These are phyloP conservation scores for Theristicus caerulescens DNA, from an alignment of 2,113 vertebrate genomes.

Conservation along the genomic window DNA sequence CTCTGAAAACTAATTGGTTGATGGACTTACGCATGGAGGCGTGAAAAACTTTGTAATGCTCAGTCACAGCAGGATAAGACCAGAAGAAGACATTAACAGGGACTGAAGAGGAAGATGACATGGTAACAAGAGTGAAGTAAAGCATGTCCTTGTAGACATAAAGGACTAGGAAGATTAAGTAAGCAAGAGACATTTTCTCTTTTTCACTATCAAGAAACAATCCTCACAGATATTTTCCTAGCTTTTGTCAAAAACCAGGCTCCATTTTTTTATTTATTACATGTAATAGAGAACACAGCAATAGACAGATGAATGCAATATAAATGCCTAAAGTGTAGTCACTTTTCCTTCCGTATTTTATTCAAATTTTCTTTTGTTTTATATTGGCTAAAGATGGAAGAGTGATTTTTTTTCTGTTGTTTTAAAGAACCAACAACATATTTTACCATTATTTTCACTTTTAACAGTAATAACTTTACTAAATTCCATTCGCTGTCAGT, in stretches of 20 bases:
- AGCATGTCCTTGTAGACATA: conserved; percentile 74
- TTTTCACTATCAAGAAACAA: neutral
- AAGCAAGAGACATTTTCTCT: conserved; percentile 21
- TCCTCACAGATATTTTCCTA: neutral
- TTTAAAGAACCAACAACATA: neutral
- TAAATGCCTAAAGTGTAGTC: neutral
- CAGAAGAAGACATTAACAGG: conserved; percentile 80
- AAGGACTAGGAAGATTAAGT: conserved; percentile 21
- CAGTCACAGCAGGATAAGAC: conserved; percentile 82
- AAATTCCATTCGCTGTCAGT: neutral
- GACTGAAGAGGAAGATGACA: conserved; percentile 70
- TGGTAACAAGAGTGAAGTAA: conserved; percentile 70
- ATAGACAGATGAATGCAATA: neutral
- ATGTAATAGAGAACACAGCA: neutral
- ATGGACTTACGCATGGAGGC: conserved; percentile 83
- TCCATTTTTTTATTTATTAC: neutral
- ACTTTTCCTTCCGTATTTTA: neutral
- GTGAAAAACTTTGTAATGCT: conserved; percentile 87
- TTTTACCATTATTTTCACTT: neutral
- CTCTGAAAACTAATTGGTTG: conserved; percentile 77
- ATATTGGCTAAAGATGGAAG: neutral
- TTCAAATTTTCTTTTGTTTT: neutral
- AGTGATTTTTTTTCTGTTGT: neutral
- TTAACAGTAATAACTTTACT: neutral
- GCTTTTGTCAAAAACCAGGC: neutral